These are phyloP conservation scores for Phyllopteryx taeniolatus DNA, from an alignment of 2,113 vertebrate species.

Conservation along the genomic window DNA sequence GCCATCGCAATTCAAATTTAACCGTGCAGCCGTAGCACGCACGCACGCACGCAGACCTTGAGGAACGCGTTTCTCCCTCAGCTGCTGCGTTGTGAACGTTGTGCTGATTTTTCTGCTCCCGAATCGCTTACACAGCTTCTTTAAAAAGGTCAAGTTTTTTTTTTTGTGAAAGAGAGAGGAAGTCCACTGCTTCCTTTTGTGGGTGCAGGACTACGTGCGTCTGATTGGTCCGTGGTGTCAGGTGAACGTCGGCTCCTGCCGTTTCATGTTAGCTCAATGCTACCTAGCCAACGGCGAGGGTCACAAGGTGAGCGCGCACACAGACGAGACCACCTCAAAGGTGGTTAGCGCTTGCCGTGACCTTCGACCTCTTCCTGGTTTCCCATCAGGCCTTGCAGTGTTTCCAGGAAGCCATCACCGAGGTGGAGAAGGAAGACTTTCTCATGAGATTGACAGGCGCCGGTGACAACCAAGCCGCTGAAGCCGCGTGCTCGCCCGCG, in stretches of 20 bases:
- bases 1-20: too few species aligned
- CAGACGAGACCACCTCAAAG: background rate
- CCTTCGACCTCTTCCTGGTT: background rate
- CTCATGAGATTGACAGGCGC: constrained; percentile 79
- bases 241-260: constrained; percentile 88
- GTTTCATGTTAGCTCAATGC: constrained; percentile 90
- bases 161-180: too few species aligned
- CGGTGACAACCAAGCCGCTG: constrained; percentile 72
- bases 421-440: constrained; percentile 93
- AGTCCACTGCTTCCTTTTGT: background rate
- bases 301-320: constrained; percentile 79
- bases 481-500: constrained; percentile 70
- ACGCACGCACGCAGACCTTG: too few species aligned
- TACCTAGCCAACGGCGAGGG: constrained; percentile 90
- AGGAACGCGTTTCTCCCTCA: too few species aligned
- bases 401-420: constrained; percentile 85
- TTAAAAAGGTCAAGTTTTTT: background rate
- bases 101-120: too few species aligned
- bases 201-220: constrained; percentile 84
- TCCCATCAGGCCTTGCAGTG: constrained; percentile 82
- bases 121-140: too few species aligned
- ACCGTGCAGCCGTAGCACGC: too few species aligned
- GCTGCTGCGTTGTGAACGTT: too few species aligned
- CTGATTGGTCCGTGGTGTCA: constrained; percentile 90
- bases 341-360: background rate